Evolutionary conservation across 2,888 invertebrate genomes (phyloP).

Genomic region (Ischnus inquisitorius): DNA sequence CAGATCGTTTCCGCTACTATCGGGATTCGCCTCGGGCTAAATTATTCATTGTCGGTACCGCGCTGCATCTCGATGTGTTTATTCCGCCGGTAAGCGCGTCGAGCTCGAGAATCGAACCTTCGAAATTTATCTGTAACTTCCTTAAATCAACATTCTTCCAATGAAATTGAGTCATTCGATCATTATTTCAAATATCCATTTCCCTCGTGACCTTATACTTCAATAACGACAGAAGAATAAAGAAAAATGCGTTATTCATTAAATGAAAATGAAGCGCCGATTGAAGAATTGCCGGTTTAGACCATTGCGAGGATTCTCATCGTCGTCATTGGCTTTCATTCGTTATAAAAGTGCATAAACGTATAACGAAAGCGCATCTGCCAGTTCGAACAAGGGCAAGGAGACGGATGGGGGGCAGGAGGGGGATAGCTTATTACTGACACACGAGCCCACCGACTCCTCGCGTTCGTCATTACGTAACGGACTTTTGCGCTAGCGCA

Average conservation of each 20-base stretch:
- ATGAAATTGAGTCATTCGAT: neutral
- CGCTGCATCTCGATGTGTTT: constrained; percentile 65
- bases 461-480: constrained; percentile 76
- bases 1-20: constrained; percentile 79
- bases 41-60: constrained; percentile 76
- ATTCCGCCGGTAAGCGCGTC: constrained; percentile 15
- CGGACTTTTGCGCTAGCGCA: constrained; percentile 76
- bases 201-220: too few relatives aligned
- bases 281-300: neutral
- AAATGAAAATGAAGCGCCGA: neutral
- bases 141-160: neutral
- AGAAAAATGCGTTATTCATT: neutral
- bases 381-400: constrained; percentile 19
- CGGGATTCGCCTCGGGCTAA: constrained; percentile 70
- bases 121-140: neutral
- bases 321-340: neutral
- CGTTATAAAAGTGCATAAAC: constrained; percentile 40
- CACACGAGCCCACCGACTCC: constrained; percentile 61
- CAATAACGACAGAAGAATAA: too few relatives aligned
- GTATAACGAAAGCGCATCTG: constrained; percentile 64
- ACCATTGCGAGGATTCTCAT: neutral
- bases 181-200: neutral
- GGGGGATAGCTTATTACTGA: constrained; percentile 50
- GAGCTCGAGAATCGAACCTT: neutral
- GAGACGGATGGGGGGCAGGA: neutral